Evolutionary conservation across 2,797 vertebrate genomes (phyloP).

Genomic region (Anguilla marmorata): DNA sequence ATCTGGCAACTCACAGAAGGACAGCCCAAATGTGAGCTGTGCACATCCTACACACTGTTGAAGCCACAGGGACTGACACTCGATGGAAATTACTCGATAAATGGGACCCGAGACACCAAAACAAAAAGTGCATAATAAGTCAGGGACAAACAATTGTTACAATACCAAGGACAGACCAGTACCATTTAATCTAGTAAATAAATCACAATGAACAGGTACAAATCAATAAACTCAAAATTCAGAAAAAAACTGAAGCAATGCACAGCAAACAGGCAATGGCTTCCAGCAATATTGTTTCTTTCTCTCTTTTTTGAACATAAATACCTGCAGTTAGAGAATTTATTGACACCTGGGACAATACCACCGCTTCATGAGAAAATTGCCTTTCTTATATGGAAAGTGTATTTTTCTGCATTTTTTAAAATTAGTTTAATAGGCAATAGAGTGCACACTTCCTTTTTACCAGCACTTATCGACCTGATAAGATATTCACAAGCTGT

Average conservation of each 20-base stretch:
- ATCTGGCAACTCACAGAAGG: conserved; percentile 37
- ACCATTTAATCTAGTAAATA: conserved; percentile 41
- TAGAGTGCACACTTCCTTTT: neutral
- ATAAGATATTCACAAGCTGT: neutral
- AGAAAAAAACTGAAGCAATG: conserved; percentile 35
- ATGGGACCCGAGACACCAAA: conserved; percentile 28
- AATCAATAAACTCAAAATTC: conserved; percentile 32
- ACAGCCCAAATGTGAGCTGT: neutral
- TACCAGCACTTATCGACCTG: neutral
- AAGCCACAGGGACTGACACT: conserved; percentile 53
- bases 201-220: conserved; percentile 53
- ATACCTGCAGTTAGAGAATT: conserved; percentile 16
- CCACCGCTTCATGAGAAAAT: conserved; percentile 14
- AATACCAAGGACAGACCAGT: conserved; percentile 40
- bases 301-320: conserved; percentile 23
- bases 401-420: neutral
- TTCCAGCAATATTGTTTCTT: neutral
- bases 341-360: neutral
- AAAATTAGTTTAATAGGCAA: neutral
- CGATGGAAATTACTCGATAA: conserved; percentile 42
- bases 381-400: neutral
- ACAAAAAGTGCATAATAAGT: conserved; percentile 36
- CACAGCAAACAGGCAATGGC: conserved; percentile 32
- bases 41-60: neutral
- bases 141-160: conserved; percentile 36